These are phyloP conservation scores for Anaspis maculata DNA, from an alignment of 2,888 invertebrate species.

Conservation along the genomic window DNA sequence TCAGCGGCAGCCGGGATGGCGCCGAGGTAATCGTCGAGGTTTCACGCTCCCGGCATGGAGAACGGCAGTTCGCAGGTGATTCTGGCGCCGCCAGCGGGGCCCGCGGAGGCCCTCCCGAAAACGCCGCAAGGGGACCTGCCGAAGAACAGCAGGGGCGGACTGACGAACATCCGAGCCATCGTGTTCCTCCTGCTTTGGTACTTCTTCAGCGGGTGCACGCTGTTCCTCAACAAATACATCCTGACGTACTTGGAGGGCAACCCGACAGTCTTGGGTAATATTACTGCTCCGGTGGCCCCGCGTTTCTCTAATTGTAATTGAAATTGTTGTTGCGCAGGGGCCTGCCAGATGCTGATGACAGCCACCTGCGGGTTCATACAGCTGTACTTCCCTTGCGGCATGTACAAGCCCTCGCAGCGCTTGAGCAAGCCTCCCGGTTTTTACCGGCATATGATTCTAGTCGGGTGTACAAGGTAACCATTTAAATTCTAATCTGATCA, in stretches of 20 bases:
- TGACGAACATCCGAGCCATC: conserved; percentile 52
- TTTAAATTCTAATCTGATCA: too few species aligned
- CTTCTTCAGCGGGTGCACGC: conserved; percentile 66
- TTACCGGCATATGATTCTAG: conserved; percentile 63
- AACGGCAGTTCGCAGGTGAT: too few species aligned
- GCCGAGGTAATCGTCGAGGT: too few species aligned
- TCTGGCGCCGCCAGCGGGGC: too few species aligned
- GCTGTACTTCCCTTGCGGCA: conserved; percentile 64
- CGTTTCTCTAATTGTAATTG: conserved; percentile 2
- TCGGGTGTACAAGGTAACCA: conserved; percentile 63
- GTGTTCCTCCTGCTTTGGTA: conserved; percentile 63
- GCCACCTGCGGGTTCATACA: conserved; percentile 66
- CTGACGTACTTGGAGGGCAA: conserved; percentile 63
- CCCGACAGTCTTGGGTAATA: conserved; percentile 64
- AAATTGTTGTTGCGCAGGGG: conserved; percentile 44
- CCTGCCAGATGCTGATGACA: conserved; percentile 69
- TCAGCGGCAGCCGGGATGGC: too few species aligned
- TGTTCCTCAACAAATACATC: conserved; percentile 72
- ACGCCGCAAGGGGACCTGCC: conserved; percentile 5
- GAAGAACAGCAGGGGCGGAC: conserved; percentile 35
- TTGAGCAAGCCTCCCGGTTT: conserved; percentile 58
- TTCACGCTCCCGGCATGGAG: too few species aligned
- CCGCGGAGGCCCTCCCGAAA: too few species aligned
- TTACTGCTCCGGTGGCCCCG: not conserved
- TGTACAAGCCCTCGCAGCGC: conserved; percentile 55